These are phyloP conservation scores for Melipona quadrifasciata DNA, from an alignment of 1,140 invertebrate genomes.

Conservation along the genomic window DNA sequence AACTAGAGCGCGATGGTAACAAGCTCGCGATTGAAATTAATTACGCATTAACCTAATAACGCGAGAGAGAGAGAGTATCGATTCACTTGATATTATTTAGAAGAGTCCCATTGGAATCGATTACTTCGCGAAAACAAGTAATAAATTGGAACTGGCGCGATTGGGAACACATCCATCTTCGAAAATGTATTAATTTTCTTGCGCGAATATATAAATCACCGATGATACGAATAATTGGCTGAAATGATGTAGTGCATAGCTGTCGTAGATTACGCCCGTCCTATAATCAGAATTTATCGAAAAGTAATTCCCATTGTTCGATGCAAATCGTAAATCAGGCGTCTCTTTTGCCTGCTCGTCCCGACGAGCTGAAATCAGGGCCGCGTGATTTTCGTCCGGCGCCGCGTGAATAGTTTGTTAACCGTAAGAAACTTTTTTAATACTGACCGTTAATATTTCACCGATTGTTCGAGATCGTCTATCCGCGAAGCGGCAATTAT, in stretches of 20 bases:
- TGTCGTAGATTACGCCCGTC: neutral
- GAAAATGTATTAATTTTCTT: neutral
- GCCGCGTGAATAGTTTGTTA: neutral
- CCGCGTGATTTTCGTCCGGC: neutral
- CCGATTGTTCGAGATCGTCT: neutral
- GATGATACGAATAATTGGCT: slow-evolving; percentile 1
- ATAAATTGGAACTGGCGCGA: too few relatives aligned
- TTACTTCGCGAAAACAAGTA: too few relatives aligned
- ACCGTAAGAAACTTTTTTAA: slow-evolving; percentile 10
- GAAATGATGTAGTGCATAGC: slow-evolving; percentile 2
- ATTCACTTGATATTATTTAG: too few relatives aligned
- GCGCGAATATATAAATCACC: neutral
- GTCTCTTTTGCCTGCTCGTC: slow-evolving; percentile 26
- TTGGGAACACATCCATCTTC: neutral
- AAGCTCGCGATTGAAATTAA: too few relatives aligned
- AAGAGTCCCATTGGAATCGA: too few relatives aligned
- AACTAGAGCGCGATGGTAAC: too few relatives aligned
- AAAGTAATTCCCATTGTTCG: slow-evolving; percentile 39
- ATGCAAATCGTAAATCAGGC: slow-evolving; percentile 13
- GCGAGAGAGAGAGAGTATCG: too few relatives aligned
- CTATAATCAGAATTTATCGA: slow-evolving; percentile 32
- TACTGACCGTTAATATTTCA: slow-evolving; percentile 14
- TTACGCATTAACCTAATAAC: too few relatives aligned
- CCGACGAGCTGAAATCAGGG: slow-evolving; percentile 51
- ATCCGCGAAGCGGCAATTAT: neutral